These are phyloP conservation scores for Hystrix brachyura DNA, from an alignment of 2,113 vertebrate genomes.

Conservation along the genomic window DNA sequence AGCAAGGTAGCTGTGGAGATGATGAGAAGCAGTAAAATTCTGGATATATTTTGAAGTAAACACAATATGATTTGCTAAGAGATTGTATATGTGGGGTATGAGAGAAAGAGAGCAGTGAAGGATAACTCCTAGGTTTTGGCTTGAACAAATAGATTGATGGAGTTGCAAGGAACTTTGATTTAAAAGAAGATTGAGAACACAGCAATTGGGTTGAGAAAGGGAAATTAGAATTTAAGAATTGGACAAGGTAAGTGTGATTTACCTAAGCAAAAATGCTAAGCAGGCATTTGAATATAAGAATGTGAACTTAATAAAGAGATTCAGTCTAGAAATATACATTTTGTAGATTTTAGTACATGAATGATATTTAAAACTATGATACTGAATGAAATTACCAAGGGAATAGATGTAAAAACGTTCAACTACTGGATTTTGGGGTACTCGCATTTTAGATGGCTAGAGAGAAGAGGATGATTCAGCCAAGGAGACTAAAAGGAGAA, in stretches of 20 bases:
- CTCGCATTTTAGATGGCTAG: background rate
- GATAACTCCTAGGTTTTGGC: background rate
- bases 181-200: background rate
- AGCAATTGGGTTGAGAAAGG: background rate
- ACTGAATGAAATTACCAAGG: background rate
- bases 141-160: background rate
- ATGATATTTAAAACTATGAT: background rate
- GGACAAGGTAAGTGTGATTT: background rate
- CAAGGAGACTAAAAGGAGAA: background rate
- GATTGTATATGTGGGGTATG: background rate
- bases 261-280: background rate
- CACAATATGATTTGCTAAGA: background rate
- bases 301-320: background rate
- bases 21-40: background rate
- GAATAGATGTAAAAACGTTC: background rate
- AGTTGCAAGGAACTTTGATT: background rate
- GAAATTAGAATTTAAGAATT: background rate
- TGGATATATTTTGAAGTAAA: background rate
- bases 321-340: background rate
- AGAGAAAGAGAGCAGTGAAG: background rate
- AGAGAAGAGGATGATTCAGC: background rate
- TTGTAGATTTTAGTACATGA: background rate
- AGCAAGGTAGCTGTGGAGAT: background rate
- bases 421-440: background rate
- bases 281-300: background rate